Evolutionary conservation across 53 echinoderm and acorn worm genomes (phyloP), one percentile per base, ranked within the genome.

Genomic region (Zoroaster sp.): DNA sequence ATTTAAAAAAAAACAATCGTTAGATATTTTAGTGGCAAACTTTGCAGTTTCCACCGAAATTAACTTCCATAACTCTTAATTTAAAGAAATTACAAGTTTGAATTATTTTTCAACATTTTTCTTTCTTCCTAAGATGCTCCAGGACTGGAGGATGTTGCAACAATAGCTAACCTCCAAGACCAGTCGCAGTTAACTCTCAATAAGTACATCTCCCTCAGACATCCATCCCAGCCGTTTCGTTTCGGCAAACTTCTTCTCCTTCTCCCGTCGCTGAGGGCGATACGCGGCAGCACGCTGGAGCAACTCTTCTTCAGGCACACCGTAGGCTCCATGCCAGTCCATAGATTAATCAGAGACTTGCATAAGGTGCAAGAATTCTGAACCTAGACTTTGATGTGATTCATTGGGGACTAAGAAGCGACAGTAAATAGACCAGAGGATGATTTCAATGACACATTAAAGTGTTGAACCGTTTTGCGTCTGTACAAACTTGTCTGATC

Each of bases 181-280:
- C 98, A 98, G 70, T 96, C 98, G 36, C 98, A 98, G 54, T 72
- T 98, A 28, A 96, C 98, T 3, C 91, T 98, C 49, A 91, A 89
- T 69, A 98, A 96, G 82, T 98, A 98, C 94, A 94, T 93, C 32
- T 45, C 87, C 14, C 82, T 95, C 3, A 80, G 93, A 4, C 92
- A 98, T 66, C 98, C 95, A 2, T 54, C 94, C 4, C 98, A 98
- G 41, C 94, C 98, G 4, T 96, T 94, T 47, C 91, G 98, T 1
- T 98, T 98, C 86, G 95, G 95, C 65, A 98, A 98, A 74, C 91
- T 98, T 2, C 85, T 98, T 1, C 87, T 98, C 7, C 86, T 98
- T 2, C 90, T 98, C 21, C 98, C 98, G 30, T 91, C 91, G 12
- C 87, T 98, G 18, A 79, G 91, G n/a, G 98, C 98, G 34, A 90